phyloP scores from a whole-genome alignment of 1,140 invertebrate species.

The Brachystomella parvula region DNA sequence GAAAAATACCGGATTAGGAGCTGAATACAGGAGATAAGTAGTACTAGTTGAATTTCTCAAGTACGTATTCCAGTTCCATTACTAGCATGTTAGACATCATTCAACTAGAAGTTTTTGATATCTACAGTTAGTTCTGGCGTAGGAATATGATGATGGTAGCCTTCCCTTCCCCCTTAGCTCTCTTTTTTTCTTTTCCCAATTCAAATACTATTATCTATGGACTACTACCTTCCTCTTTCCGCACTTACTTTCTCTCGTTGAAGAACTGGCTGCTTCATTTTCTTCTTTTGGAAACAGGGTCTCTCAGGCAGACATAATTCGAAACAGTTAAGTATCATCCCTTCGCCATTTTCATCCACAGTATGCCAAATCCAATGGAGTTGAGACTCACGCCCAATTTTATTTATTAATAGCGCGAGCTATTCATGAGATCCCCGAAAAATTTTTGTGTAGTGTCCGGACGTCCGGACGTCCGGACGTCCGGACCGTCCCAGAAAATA shows the following conservation, averaged over 20 bases:
- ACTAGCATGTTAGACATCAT: conserved; percentile 2
- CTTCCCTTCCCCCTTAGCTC: not conserved
- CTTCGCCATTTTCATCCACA: not conserved
- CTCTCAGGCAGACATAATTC: not conserved
- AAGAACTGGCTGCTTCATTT: conserved; percentile 10
- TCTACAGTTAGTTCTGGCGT: not conserved
- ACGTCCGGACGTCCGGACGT: no score
- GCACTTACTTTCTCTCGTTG: not conserved
- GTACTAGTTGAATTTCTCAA: not conserved
- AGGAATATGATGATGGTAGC: conserved; percentile 8
- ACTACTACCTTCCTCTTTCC: not conserved
- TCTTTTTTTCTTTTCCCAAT: not conserved
- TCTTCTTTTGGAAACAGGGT: not conserved
- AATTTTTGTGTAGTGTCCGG: no score
- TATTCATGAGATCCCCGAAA: no score
- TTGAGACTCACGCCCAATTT: not conserved
- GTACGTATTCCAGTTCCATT: conserved; percentile 2
- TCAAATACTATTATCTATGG: conserved; percentile 7
- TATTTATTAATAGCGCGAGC: no score
- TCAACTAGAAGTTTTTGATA: conserved; percentile 6
- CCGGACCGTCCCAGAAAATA: no score
- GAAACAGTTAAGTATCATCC: not conserved
- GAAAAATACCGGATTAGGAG: no score
- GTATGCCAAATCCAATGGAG: not conserved
- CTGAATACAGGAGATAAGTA: no score